Conservation (phyloP, 2,888 invertebrate genomes). For the Tholera decimalis region DNA sequence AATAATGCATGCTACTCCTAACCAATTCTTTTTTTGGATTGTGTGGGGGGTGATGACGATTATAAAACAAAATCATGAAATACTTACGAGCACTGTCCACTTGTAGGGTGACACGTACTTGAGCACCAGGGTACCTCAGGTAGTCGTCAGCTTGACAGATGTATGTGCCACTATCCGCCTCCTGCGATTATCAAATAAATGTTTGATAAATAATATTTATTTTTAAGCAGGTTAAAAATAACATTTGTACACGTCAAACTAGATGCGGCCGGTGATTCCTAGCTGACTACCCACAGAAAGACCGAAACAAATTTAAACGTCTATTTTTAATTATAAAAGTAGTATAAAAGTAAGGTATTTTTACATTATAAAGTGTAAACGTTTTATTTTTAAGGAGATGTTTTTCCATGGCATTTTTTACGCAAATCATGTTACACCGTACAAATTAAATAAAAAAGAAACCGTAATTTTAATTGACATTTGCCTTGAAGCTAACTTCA, state of each 20-base stretch:
- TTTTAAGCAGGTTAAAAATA: background rate
- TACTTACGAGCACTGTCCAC: conserved; percentile 95
- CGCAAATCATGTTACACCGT: too few species aligned
- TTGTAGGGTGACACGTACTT: conserved; percentile 93
- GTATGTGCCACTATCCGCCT: conserved; percentile 95
- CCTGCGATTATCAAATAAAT: conserved; percentile 75
- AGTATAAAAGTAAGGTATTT: too few species aligned
- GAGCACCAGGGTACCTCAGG: conserved; percentile 92
- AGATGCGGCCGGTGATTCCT: too few species aligned
- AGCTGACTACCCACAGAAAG: too few species aligned
- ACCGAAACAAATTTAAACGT: too few species aligned
- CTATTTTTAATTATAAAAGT: too few species aligned
- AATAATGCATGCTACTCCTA: background rate
- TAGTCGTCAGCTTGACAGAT: conserved; percentile 95
- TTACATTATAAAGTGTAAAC: too few species aligned
- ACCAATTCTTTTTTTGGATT: background rate
- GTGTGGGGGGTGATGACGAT: background rate
- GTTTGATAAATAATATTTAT: background rate
- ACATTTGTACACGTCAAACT: too few species aligned
- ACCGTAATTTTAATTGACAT: background rate
- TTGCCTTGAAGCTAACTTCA: background rate
- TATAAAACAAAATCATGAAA: background rate
- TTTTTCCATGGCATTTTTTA: too few species aligned
- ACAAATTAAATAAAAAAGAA: too few species aligned
- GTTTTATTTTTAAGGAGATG: too few species aligned